A percentile compares a stretch with the other conserved stretches of the same genome.
phyloP scores from a whole-genome alignment of 2,113 vertebrate genomes.

The Lophochroa leadbeateri region DNA sequence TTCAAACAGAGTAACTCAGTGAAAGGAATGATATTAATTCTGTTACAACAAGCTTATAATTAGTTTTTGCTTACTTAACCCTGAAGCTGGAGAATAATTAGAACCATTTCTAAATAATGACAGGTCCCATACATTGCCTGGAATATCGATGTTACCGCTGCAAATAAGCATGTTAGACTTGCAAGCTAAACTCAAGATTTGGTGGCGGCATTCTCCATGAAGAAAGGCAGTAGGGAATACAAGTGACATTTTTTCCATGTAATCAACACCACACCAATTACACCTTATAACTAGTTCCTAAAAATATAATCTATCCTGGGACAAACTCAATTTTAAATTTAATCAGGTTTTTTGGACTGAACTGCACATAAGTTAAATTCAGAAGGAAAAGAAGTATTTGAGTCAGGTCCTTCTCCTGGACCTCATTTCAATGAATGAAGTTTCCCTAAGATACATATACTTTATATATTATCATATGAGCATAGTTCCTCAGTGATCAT shows the following conservation, averaged over 20 bases:
- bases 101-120: background rate
- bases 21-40: background rate
- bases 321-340: background rate
- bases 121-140: background rate
- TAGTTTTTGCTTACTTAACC: slow-evolving; percentile 20
- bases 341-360: background rate
- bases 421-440: background rate
- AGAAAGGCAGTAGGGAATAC: background rate
- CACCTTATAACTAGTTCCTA: background rate
- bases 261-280: background rate
- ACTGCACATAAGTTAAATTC: background rate
- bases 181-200: background rate
- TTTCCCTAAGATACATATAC: background rate
- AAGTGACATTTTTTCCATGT: background rate
- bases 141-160: background rate
- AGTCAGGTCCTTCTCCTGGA: background rate
- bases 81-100: slow-evolving; percentile 20
- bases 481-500: background rate
- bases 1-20: background rate
- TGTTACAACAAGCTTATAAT: background rate
- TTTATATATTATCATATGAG: background rate
- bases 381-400: background rate
- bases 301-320: background rate
- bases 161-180: background rate
- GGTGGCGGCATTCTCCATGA: background rate